Evolutionary conservation across 1,140 invertebrate species (phyloP).

Genomic region (Metopolophium dirhodum): DNA sequence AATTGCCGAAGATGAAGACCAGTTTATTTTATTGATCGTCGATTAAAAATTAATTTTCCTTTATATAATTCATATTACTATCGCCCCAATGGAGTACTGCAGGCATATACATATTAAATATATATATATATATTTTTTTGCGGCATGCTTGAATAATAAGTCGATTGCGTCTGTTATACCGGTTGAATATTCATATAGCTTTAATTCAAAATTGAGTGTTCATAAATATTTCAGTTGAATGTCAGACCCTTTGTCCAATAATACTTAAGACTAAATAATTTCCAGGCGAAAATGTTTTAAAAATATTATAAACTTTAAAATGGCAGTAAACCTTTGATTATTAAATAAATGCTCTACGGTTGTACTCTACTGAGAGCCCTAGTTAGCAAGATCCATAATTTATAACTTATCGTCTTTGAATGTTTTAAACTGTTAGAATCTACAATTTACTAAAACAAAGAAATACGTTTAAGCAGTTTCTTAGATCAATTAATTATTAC

Average conservation of each 20-base stretch:
- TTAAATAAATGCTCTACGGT: background rate
- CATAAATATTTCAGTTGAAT: background rate
- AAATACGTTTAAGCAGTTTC: background rate
- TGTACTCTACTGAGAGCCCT: background rate
- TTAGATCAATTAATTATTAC: background rate
- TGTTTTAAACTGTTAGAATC: background rate
- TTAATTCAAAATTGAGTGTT: background rate
- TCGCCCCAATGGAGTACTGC: background rate
- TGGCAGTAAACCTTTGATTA: background rate
- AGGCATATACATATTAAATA: background rate
- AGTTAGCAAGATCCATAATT: no score
- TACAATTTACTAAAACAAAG: background rate
- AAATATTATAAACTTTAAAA: background rate
- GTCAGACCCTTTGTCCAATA: background rate
- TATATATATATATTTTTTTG: background rate
- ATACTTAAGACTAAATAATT: background rate
- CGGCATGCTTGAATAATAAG: background rate
- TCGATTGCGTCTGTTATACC: background rate
- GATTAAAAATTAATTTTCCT: background rate
- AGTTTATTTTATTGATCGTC: background rate
- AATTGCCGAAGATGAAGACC: background rate
- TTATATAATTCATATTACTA: background rate
- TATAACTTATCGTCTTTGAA: background rate
- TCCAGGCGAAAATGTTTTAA: background rate
- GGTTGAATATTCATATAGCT: slow-evolving; percentile 16